Evolutionary conservation across 2,888 invertebrate species (phyloP), one percentile per base, ranked within the genome.

Genomic region (Drosophila diplacantha): DNA sequence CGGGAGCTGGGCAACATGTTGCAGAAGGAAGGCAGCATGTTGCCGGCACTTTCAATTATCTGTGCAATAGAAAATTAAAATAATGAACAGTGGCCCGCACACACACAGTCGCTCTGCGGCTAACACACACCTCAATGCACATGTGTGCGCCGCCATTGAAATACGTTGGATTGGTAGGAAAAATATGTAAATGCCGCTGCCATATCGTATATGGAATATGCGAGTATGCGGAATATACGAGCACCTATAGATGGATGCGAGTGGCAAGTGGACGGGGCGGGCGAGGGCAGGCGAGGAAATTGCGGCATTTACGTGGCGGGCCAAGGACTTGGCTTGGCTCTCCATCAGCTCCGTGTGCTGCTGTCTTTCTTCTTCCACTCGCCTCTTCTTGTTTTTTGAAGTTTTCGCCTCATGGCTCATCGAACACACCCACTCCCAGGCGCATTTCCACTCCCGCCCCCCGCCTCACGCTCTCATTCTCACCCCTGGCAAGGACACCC

Each of bases 351-450:
- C 50, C 49, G 39, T 35, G 26, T 39, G 46, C 41, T 31, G 24
- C 35, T 50, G 52, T 49, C 43, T 37, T 43, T 59, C 37, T 38
- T 44, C 54, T 57, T 62, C 16, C 24, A 24, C 41, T 41, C 49
- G 43, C 49, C 61, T 56, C 58, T 59, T 59, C 44, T 44, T 35
- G 58, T 72, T 64, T 59, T 76, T 77, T 73, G 59, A 75, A 77
- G 73, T 72, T 73, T 68, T 74, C 53, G 63, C 26, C 78, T 72
- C 67, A 77, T 78, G 81, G 78, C 75, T 77, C 78, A 81, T 78
- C 78, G 81, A 78, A 71, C 78, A 81, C 74, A 65, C 71, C 72
- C 71, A 50, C 31, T 39, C 51, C 58, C 24, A 20, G 32, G 32
- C 31, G n/a, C 34, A 34, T 7, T n/a, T n/a, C 3, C n/a, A n/a